A percentile compares a stretch with the other conserved stretches of the same genome.
These are phyloP conservation scores for Pygoscelis antarcticus DNA, from an alignment of 2,113 vertebrate genomes.

Conservation along the genomic window DNA sequence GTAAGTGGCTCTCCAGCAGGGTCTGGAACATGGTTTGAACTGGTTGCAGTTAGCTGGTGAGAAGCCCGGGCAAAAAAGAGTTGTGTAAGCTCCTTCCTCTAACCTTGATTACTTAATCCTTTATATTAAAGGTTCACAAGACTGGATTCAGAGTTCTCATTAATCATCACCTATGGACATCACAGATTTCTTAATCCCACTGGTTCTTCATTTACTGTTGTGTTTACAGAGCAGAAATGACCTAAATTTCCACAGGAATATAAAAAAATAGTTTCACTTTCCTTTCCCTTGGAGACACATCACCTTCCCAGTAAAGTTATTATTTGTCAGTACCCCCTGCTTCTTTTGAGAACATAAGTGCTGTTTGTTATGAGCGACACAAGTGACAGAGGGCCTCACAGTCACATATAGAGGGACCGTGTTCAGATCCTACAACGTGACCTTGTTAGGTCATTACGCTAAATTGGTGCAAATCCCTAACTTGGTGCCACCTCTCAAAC, in stretches of 20 bases:
- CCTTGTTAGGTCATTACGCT: conserved; percentile 25
- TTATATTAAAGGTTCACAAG: not conserved
- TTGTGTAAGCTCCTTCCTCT: not conserved
- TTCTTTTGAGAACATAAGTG: conserved; percentile 23
- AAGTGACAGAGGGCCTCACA: conserved; percentile 32
- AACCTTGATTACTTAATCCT: not conserved
- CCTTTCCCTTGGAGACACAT: conserved; percentile 22
- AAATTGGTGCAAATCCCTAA: conserved; percentile 42
- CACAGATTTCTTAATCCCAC: conserved; percentile 2
- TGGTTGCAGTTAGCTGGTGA: not conserved
- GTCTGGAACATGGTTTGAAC: not conserved
- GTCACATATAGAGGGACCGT: not conserved
- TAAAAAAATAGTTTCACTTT: not conserved
- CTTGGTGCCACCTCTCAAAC: conserved; percentile 40
- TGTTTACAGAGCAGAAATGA: conserved; percentile 29
- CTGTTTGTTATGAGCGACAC: not conserved
- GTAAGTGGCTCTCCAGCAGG: not conserved
- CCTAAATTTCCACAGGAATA: not conserved
- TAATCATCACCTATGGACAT: conserved; percentile 36
- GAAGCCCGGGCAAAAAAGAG: not conserved
- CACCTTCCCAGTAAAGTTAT: not conserved
- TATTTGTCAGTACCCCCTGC: not conserved
- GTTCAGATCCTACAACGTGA: conserved; percentile 37
- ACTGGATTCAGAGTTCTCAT: not conserved
- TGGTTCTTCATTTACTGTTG: conserved; percentile 16